Percentiles rank a stretch among this genome's conserved stretches.
These are phyloP conservation scores for Pantherophis guttatus DNA, from an alignment of 2,113 vertebrate genomes.

Conservation along the genomic window DNA sequence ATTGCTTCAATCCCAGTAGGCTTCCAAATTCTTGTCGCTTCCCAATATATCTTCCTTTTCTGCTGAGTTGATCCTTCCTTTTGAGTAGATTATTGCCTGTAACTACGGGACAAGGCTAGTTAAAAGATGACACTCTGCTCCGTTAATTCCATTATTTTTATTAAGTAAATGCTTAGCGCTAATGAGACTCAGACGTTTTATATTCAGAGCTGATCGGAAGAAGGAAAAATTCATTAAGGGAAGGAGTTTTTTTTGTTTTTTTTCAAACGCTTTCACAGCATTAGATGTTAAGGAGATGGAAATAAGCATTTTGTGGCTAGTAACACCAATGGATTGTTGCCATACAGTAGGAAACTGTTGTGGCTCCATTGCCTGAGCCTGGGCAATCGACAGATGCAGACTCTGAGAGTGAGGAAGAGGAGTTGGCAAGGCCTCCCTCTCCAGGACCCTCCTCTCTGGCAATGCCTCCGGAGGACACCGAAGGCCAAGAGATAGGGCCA, in stretches of 20 bases:
- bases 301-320: slow-evolving; percentile 52
- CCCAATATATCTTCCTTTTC: background rate
- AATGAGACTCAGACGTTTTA: slow-evolving; percentile 62
- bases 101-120: background rate
- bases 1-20: background rate
- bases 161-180: slow-evolving; percentile 44
- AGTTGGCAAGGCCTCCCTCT: no score
- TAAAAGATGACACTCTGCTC: slow-evolving; percentile 26
- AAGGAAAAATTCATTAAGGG: slow-evolving; percentile 46
- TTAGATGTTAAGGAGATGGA: slow-evolving; percentile 58
- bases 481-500: no score
- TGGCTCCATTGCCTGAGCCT: no score
- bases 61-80: background rate
- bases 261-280: slow-evolving; percentile 48
- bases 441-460: no score
- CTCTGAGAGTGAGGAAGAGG: no score
- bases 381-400: no score
- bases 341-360: background rate
- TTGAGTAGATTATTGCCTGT: background rate
- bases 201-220: slow-evolving; percentile 49
- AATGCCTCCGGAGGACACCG: no score
- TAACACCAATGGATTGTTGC: slow-evolving; percentile 58
- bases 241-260: slow-evolving; percentile 33
- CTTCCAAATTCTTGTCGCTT: background rate
- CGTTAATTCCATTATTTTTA: slow-evolving; percentile 57